Conservation (phyloP, 2,888 invertebrate genomes). For the Aromia moschata region DNA sequence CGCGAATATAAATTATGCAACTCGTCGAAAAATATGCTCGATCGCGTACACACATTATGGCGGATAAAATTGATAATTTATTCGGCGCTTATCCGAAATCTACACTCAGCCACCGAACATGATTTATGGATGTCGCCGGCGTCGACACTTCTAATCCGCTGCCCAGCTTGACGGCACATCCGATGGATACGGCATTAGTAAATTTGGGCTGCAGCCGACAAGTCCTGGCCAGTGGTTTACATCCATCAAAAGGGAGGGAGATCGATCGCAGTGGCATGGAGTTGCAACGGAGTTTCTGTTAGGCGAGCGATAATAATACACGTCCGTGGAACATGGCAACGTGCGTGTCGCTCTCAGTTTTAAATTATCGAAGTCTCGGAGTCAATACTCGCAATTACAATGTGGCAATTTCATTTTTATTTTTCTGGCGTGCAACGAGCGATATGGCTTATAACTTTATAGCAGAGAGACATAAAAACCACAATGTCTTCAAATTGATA, state of each 20-base stretch:
- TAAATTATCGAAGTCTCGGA: too few species aligned
- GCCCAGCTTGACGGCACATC: neutral
- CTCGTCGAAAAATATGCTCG: slow-evolving; percentile 22
- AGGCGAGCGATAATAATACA: neutral
- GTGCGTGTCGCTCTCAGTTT: neutral
- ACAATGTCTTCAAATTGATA: too few species aligned
- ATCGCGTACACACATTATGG: slow-evolving; percentile 19
- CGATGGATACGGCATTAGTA: slow-evolving; percentile 8
- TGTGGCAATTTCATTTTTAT: too few species aligned
- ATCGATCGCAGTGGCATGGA: neutral
- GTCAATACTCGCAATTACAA: too few species aligned
- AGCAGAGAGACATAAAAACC: too few species aligned
- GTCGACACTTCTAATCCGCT: slow-evolving; percentile 19
- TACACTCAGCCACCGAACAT: slow-evolving; percentile 21
- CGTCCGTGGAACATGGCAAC: neutral
- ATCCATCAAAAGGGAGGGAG: slow-evolving; percentile 11
- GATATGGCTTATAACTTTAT: too few species aligned
- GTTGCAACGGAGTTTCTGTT: neutral
- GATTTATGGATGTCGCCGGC: slow-evolving; percentile 20
- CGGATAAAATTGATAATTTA: slow-evolving; percentile 28
- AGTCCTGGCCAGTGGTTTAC: slow-evolving; percentile 2
- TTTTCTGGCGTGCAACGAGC: too few species aligned
- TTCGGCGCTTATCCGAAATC: slow-evolving; percentile 26
- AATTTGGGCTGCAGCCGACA: slow-evolving; percentile 9
- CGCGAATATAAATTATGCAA: slow-evolving; percentile 20